Evolutionary conservation across 2,888 invertebrate species (phyloP), one percentile per base, ranked within the genome.

Genomic region (Orthosia incerta): DNA sequence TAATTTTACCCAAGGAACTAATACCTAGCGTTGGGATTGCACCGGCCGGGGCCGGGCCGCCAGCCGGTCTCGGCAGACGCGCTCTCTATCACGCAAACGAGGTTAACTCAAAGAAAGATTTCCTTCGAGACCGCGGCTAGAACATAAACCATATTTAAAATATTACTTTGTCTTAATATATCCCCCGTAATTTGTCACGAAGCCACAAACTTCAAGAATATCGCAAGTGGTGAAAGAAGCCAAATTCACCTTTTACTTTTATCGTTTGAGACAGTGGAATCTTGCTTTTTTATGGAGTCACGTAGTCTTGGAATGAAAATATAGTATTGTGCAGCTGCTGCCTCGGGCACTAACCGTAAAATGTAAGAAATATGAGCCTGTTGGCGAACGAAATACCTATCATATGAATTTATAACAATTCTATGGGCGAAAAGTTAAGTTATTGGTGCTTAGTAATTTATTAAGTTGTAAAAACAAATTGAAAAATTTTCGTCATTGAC

Each of bases 81-180:
- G 63, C 59, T 78, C 77, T 86, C 81, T 86, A 87, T 83, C 86
- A 83, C 86, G 80, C 74, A 84, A 88, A 88, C 77, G 76, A 84
- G 71, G 78, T 87, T 87, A 86, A 69, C 62, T 76, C 74, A 69
- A 45, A 77, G 65, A 69, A 68, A 88, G 82, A 89, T 89, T 89
- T 89, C 87, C 88, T 87, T 31, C 45, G 88, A 87, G 89, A 89
- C 85, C 63, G 23, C 66, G 48, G 39, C 71, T 61, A 73, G 57
- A 82, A 65, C 65, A 68, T 71, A 78, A 75, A 83, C 74, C 67
- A 71, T 63, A 74, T 82, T 83, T 72, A 76, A 79, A 82, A 74
- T 74, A 85, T 76, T 63, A 39, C 62, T 76, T 57, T 46, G 26
- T 48, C 31, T 48, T 82, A 64, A 72, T 74, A 68, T 57, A 62